Evolutionary conservation across 2,888 invertebrate genomes (phyloP), one percentile per base, ranked within the genome.

Genomic region (Sialis fuliginosa): DNA sequence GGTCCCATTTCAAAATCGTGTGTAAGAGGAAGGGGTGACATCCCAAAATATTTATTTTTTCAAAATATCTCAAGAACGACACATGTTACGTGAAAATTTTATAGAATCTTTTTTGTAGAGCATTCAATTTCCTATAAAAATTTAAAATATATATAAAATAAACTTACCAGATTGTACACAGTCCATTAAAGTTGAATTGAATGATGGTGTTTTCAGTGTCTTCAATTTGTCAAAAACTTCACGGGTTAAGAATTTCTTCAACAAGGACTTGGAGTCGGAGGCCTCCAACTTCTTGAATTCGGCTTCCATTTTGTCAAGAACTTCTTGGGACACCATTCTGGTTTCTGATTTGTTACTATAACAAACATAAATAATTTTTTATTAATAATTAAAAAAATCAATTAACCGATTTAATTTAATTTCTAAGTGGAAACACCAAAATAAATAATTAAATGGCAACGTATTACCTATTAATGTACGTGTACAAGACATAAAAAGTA

Each of bases 241-340:
- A 71, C 81, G 82, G 65, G 89, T 85, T 59, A 93, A 79, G 74
- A 87, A 86, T 69, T 95, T 95, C 78, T 95, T 96, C 74, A 96
- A 73, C 68, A 97, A 77, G 51, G 93, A 95, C 71, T 93, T 90
- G 67, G 92, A 93, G 70, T 92, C 87, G 52, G 89, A 86, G 57
- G 74, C 81, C 58, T 78, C 76, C 61, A 92, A 75, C 72, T 89
- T 91, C 75, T 80, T 77, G 74, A 75, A 91, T 60, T 88, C 90
- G 66, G 85, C 79, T 70, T 92, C 91, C 71, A 92, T 73, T 72
- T 91, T 92, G 67, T 90, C 85, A 64, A 88, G 69, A 63, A 84
- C 83, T 68, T 82, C 88, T 63, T 87, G 84, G 73, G 92, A 91
- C 72, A 89, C 89, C 90, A 90, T 90, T 53, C 62, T 69, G 66